These are phyloP conservation scores for Formicarius rufipectus DNA, from an alignment of 2,113 vertebrate genomes.

Conservation along the genomic window DNA sequence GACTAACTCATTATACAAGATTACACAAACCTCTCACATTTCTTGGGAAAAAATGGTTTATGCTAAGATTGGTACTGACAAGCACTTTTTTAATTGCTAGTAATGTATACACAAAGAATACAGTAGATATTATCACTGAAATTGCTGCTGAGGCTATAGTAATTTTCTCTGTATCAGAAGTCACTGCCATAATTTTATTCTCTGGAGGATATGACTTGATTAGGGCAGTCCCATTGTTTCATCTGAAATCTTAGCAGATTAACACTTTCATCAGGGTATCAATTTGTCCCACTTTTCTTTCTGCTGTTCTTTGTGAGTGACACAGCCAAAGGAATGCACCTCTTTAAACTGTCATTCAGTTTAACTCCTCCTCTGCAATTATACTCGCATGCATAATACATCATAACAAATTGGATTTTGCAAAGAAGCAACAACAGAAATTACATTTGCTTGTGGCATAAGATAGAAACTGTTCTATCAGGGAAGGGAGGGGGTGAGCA, in stretches of 20 bases:
- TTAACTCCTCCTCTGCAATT: constrained; percentile 72
- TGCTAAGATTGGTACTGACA: constrained; percentile 35
- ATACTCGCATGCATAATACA: constrained; percentile 70
- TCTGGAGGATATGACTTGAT: neutral
- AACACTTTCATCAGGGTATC: constrained; percentile 58
- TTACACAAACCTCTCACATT: constrained; percentile 34
- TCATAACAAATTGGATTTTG: constrained; percentile 72
- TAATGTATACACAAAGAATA: constrained; percentile 10
- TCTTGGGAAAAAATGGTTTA: constrained; percentile 11
- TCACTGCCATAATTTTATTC: neutral
- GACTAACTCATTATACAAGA: constrained; percentile 41
- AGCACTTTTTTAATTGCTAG: constrained; percentile 57
- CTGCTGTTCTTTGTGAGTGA: constrained; percentile 50
- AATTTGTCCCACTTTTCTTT: constrained; percentile 58
- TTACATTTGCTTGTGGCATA: constrained; percentile 61
- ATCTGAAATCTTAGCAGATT: constrained; percentile 54
- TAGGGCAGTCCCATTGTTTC: constrained; percentile 48
- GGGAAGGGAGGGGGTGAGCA: neutral
- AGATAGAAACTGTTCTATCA: constrained; percentile 37
- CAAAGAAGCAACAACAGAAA: constrained; percentile 51
- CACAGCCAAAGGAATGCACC: constrained; percentile 46
- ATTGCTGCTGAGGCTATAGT: neutral
- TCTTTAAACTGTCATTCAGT: constrained; percentile 66
- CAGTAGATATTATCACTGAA: neutral
- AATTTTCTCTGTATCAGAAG: constrained; percentile 21